phyloP scores from a whole-genome alignment of 1,140 invertebrate species.

The Halesus radiatus region DNA sequence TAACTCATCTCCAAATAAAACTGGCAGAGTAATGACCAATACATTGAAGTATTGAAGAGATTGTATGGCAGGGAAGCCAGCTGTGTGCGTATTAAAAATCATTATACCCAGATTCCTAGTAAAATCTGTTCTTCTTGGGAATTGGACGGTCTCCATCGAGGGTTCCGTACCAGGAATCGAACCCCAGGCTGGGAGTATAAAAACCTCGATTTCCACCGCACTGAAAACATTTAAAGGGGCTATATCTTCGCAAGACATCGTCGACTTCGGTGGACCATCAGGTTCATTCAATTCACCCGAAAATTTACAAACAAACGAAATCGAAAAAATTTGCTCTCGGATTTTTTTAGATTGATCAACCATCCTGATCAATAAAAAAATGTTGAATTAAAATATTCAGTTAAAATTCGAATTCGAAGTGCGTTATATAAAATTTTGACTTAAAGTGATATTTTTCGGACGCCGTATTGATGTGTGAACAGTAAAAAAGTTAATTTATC shows the following conservation, averaged over 20 bases:
- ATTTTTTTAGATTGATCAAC: too few relatives aligned
- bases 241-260: conserved; percentile 58
- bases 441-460: too few relatives aligned
- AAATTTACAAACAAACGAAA: too few relatives aligned
- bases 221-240: conserved; percentile 54
- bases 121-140: conserved; percentile 53
- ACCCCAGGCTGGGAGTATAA: conserved; percentile 55
- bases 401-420: too few relatives aligned
- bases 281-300: conserved; percentile 5
- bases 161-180: conserved; percentile 57
- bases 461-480: too few relatives aligned
- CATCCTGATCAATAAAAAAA: too few relatives aligned
- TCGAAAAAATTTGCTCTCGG: too few relatives aligned
- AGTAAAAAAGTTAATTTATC: too few relatives aligned
- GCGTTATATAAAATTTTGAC: too few relatives aligned
- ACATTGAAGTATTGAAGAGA: conserved; percentile 8
- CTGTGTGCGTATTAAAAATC: conserved; percentile 52
- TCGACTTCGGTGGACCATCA: conserved; percentile 27
- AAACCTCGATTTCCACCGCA: conserved; percentile 57
- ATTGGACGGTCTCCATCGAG: conserved; percentile 54
- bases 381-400: too few relatives aligned
- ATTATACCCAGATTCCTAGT: conserved; percentile 57
- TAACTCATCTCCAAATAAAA: conserved; percentile 22
- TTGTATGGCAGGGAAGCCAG: background rate
- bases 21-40: conserved; percentile 2